Conservation (phyloP, 2,888 invertebrate species). For the Drosophila dives region DNA sequence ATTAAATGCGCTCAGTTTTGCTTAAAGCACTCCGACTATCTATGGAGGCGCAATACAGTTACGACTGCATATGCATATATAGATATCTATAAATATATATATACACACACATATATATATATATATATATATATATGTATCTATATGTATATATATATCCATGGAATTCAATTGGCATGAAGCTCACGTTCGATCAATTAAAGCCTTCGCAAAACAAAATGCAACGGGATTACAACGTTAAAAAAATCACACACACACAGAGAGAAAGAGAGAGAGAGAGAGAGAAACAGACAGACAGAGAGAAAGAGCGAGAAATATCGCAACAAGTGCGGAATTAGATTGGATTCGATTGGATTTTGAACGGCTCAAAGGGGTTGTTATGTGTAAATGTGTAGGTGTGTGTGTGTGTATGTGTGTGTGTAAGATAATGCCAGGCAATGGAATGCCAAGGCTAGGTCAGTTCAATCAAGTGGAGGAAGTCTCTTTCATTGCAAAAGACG, state of each 20-base stretch:
- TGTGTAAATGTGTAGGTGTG: not conserved
- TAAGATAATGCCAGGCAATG: constrained; percentile 41
- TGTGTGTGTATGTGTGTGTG: not conserved
- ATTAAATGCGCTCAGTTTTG: constrained; percentile 23
- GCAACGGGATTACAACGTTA: constrained; percentile 30
- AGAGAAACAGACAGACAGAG: not conserved
- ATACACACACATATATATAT: not conserved
- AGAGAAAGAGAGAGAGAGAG: not conserved
- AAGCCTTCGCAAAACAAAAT: constrained; percentile 68
- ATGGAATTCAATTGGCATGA: constrained; percentile 63
- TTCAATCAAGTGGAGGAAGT: constrained; percentile 29
- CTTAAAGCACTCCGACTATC: constrained; percentile 9
- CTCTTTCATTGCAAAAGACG: constrained; percentile 1
- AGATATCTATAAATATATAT: constrained; percentile 20
- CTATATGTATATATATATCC: constrained; percentile 14
- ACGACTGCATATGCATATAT: constrained; percentile 2
- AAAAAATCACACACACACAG: constrained; percentile 2
- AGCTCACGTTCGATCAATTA: constrained; percentile 78
- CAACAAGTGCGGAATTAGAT: constrained; percentile 53
- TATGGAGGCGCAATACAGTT: constrained; percentile 38
- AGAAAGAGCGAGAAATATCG: not conserved
- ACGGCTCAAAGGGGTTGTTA: constrained; percentile 45
- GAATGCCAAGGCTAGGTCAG: constrained; percentile 40
- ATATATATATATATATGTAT: constrained; percentile 10
- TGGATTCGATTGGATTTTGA: constrained; percentile 42